Percentiles rank a stretch among this genome's conserved stretches.
phyloP scores from a whole-genome alignment of 1,140 invertebrate species.

The Rhyzopertha dominica region DNA sequence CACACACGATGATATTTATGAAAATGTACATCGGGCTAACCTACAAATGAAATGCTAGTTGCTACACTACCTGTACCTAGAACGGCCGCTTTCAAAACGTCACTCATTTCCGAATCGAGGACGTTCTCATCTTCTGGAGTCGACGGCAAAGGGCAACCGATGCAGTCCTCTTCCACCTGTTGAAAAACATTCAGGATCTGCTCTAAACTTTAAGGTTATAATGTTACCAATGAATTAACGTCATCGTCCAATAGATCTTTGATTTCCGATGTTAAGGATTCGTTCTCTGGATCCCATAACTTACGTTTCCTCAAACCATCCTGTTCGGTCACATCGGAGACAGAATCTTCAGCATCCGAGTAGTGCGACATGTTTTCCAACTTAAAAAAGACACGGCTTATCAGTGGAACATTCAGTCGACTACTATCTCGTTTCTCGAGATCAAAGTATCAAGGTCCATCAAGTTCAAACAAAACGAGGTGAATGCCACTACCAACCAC shows the following conservation, averaged over 20 bases:
- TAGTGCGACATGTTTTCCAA: conserved; percentile 41
- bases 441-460: too few relatives aligned
- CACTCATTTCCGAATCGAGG: conserved; percentile 76
- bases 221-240: conserved; percentile 51
- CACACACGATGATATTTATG: too few relatives aligned
- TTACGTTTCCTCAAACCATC: conserved; percentile 52
- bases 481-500: too few relatives aligned
- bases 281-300: conserved; percentile 54
- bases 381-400: too few relatives aligned
- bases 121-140: conserved; percentile 82
- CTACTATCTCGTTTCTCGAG: too few relatives aligned
- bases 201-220: not conserved
- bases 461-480: too few relatives aligned
- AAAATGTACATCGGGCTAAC: too few relatives aligned
- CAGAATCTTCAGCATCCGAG: conserved; percentile 43
- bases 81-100: conserved; percentile 75
- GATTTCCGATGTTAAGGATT: conserved; percentile 53
- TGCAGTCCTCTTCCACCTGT: conserved; percentile 68
- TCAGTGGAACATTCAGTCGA: too few relatives aligned
- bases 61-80: conserved; percentile 52
- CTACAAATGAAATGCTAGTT: conserved; percentile 19
- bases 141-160: conserved; percentile 75
- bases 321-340: conserved; percentile 39
- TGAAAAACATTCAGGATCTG: conserved; percentile 2
- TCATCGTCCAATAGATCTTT: conserved; percentile 56